A percentile compares a stretch with the other conserved stretches of the same genome.
Conservation (phyloP, 2,888 invertebrate species). For the Eretmocerus hayati region DNA sequence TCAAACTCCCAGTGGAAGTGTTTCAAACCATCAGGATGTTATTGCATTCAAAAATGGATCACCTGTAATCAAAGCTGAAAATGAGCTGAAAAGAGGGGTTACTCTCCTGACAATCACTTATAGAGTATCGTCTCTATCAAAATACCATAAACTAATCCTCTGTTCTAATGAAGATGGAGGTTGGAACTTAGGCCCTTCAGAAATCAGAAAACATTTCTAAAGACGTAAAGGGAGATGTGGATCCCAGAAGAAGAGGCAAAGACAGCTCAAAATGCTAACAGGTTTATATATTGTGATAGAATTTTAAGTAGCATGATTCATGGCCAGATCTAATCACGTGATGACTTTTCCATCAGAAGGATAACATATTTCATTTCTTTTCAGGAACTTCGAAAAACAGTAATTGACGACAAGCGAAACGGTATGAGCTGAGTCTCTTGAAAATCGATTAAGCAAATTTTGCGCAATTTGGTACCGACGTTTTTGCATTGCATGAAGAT, state of each 20-base stretch:
- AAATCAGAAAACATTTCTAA: constrained; percentile 36
- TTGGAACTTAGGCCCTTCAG: constrained; percentile 70
- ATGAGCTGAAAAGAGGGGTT: constrained; percentile 83
- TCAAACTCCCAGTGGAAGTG: constrained; percentile 37
- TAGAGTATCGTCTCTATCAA: constrained; percentile 68
- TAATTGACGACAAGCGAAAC: constrained; percentile 34
- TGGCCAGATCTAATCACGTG: no score
- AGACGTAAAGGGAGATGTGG: not conserved
- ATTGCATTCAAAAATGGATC: constrained; percentile 66
- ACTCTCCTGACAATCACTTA: constrained; percentile 95
- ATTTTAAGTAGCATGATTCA: no score
- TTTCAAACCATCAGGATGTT: constrained; percentile 40
- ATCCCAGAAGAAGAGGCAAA: constrained; percentile 8
- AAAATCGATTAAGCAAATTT: constrained; percentile 9
- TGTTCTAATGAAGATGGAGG: constrained; percentile 94
- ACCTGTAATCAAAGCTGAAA: constrained; percentile 70
- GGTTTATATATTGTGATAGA: constrained; percentile 30
- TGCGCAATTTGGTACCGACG: constrained; percentile 11
- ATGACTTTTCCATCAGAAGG: no score
- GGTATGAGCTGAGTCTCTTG: constrained; percentile 36
- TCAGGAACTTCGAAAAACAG: constrained; percentile 37
- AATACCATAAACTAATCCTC: constrained; percentile 90
- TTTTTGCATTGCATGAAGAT: constrained; percentile 18
- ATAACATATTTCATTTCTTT: no score
- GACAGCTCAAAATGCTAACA: constrained; percentile 34